phyloP scores from a whole-genome alignment of 64 coral and sea anemone genomes.

The Porites australiensis region DNA sequence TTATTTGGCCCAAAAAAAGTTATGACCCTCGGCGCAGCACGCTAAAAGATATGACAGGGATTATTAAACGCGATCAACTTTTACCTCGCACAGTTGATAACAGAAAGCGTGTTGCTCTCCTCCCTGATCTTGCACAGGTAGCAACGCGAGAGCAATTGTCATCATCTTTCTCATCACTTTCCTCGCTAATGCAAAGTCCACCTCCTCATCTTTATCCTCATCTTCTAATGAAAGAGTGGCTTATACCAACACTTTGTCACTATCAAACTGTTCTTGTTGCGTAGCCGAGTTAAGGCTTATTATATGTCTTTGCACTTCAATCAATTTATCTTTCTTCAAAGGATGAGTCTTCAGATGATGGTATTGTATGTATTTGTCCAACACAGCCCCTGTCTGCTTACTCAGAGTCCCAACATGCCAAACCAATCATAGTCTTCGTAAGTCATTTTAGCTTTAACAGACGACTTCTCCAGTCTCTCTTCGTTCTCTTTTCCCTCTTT shows the following conservation, averaged over 20 bases:
- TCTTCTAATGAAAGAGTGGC: constrained; percentile 53
- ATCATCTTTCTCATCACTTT: constrained; percentile 43
- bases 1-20: not conserved
- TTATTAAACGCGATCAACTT: not conserved
- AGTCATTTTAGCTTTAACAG: constrained; percentile 41
- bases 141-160: constrained; percentile 52
- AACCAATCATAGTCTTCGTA: constrained; percentile 37
- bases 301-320: constrained; percentile 38
- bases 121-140: constrained; percentile 42
- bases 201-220: constrained; percentile 50
- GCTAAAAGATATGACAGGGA: not conserved
- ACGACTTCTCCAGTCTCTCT: constrained; percentile 39
- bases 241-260: constrained; percentile 23
- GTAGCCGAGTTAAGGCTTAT: not conserved
- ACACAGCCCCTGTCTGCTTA: constrained; percentile 10
- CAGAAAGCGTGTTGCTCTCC: constrained; percentile 6
- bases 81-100: not conserved
- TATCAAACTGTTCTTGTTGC: not conserved
- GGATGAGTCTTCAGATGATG: constrained; percentile 35
- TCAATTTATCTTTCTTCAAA: constrained; percentile 51
- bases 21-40: not conserved
- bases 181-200: constrained; percentile 19
- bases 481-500: constrained; percentile 39
- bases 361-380: constrained; percentile 23
- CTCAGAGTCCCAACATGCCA: constrained; percentile 12